Conservation (phyloP, 2,888 invertebrate species). For the Drosophila atripex region DNA sequence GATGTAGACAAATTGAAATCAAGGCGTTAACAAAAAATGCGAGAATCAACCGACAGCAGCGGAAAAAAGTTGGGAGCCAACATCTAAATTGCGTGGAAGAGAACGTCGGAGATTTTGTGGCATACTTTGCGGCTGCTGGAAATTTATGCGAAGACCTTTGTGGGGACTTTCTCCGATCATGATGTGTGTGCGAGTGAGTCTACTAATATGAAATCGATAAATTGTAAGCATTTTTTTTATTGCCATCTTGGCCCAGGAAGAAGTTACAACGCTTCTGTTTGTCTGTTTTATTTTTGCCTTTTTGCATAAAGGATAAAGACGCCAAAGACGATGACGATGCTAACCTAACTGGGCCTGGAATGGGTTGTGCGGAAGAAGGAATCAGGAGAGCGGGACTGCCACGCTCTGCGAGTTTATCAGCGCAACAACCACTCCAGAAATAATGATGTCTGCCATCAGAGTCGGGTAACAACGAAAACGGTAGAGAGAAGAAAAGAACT, state of each 20-base stretch:
- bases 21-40: slow-evolving; percentile 57
- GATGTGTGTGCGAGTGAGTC: slow-evolving; percentile 23
- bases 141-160: slow-evolving; percentile 59
- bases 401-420: slow-evolving; percentile 73
- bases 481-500: slow-evolving; percentile 10
- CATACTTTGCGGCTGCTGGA: slow-evolving; percentile 67
- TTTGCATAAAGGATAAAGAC: slow-evolving; percentile 73
- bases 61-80: slow-evolving; percentile 30
- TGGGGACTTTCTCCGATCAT: slow-evolving; percentile 12
- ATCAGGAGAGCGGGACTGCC: slow-evolving; percentile 39
- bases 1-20: slow-evolving; percentile 66
- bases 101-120: slow-evolving; percentile 50
- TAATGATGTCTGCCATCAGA: slow-evolving; percentile 70
- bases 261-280: slow-evolving; percentile 40
- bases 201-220: slow-evolving; percentile 75
- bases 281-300: slow-evolving; percentile 18
- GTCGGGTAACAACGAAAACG: slow-evolving; percentile 46
- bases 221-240: slow-evolving; percentile 65
- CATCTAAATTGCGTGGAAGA: slow-evolving; percentile 21
- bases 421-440: slow-evolving; percentile 66
- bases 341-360: slow-evolving; percentile 8
- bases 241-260: slow-evolving; percentile 41
- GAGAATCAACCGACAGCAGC: slow-evolving; percentile 1
- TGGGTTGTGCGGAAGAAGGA: slow-evolving; percentile 25
- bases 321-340: slow-evolving; percentile 47